Evolutionary conservation across 1,140 invertebrate species (phyloP).

Genomic region (Nylanderia fulva): DNA sequence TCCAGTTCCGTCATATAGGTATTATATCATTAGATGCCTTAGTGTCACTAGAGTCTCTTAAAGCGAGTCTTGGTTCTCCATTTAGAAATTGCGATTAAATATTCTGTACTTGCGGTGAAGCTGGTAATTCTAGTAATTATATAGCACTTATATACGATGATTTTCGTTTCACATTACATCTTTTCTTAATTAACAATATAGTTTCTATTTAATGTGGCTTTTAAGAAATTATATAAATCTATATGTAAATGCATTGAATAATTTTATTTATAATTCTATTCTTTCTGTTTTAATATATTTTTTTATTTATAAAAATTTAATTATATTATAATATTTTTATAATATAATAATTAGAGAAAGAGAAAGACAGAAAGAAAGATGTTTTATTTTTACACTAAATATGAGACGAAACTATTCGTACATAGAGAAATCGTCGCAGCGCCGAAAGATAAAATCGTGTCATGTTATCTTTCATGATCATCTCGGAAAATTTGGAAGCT

Average conservation of each 20-base stretch:
- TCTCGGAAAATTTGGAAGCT: neutral
- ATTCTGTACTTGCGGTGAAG: constrained; percentile 20
- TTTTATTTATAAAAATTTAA: neutral
- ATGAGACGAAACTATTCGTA: neutral
- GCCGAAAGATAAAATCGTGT: neutral
- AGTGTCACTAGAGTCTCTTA: neutral
- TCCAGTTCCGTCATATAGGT: constrained; percentile 81
- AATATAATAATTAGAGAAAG: constrained; percentile 1
- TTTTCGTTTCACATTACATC: neutral
- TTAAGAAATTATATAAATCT: neutral
- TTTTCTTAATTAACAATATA: neutral
- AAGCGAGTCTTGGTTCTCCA: constrained; percentile 13
- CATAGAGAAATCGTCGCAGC: neutral
- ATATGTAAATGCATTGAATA: neutral
- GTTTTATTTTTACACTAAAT: neutral
- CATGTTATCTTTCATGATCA: neutral
- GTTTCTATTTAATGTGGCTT: constrained; percentile 3
- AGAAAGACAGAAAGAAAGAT: neutral
- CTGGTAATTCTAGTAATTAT: constrained; percentile 12
- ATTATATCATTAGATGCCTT: constrained; percentile 36
- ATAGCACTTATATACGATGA: neutral
- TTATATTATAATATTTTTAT: neutral
- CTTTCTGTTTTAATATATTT: neutral
- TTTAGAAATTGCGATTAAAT: constrained; percentile 50
- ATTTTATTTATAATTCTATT: neutral